phyloP scores from a whole-genome alignment of 1,140 invertebrate species.

The Lucilia sericata region DNA sequence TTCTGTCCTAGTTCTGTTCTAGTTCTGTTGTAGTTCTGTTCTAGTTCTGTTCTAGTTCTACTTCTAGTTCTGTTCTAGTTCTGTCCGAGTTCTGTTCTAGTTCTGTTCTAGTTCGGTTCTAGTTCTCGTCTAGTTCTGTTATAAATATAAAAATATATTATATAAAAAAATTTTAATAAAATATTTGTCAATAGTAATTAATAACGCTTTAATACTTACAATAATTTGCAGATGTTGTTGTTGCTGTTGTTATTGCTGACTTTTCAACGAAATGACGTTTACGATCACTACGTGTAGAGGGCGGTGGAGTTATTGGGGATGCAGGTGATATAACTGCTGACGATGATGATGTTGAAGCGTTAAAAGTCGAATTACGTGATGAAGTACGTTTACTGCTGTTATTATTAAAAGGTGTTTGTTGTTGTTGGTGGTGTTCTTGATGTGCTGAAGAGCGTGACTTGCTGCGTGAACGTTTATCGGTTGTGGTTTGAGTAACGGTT shows the following conservation, averaged over 20 bases:
- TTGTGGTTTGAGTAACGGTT: conserved; percentile 8
- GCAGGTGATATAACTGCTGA: conserved; percentile 25
- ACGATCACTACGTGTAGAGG: conserved; percentile 53
- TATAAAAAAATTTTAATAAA: no score
- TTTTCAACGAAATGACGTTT: conserved; percentile 57
- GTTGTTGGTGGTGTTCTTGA: conserved; percentile 38
- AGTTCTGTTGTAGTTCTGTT: no score
- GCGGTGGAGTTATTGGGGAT: conserved; percentile 17
- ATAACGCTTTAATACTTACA: conserved; percentile 12
- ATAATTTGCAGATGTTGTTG: not conserved
- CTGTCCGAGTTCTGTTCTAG: no score
- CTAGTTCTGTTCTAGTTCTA: no score
- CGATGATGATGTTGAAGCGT: conserved; percentile 36
- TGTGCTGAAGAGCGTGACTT: conserved; percentile 35
- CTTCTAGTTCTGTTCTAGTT: no score
- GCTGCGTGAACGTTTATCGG: conserved; percentile 43
- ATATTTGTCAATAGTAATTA: no score
- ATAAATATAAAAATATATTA: no score
- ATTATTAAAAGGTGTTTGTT: conserved; percentile 36
- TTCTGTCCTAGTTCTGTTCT: no score
- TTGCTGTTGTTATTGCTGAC: conserved; percentile 37
- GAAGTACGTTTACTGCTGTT: conserved; percentile 32
- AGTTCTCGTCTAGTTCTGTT: no score
- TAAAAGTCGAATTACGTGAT: conserved; percentile 34
- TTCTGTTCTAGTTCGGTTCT: no score